Conservation (phyloP, 2,888 invertebrate genomes). For the Scrobipalpa atriplicella region DNA sequence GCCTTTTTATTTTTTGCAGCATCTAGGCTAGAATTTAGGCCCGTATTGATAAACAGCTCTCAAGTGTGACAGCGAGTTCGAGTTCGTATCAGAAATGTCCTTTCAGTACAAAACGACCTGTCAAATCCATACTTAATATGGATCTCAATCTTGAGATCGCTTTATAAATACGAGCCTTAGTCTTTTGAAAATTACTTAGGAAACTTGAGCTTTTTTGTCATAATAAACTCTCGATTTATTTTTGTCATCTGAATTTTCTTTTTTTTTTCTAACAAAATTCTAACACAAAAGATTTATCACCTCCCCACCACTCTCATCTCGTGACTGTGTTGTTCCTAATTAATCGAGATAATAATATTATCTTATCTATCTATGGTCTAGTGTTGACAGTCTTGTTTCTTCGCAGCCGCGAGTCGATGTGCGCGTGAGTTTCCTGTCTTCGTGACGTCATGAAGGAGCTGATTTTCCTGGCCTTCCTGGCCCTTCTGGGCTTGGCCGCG, state of each 20-base stretch:
- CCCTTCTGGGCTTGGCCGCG: slow-evolving; percentile 49
- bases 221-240: too few relatives aligned
- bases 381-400: slow-evolving; percentile 56
- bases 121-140: too few relatives aligned
- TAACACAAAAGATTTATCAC: slow-evolving; percentile 7
- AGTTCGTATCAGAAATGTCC: too few relatives aligned
- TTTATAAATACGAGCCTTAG: too few relatives aligned
- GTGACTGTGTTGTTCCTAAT: slow-evolving; percentile 78
- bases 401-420: slow-evolving; percentile 59
- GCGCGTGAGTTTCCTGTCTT: slow-evolving; percentile 40
- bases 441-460: slow-evolving; percentile 39
- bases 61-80: too few relatives aligned
- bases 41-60: too few relatives aligned
- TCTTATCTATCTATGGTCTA: slow-evolving; percentile 60
- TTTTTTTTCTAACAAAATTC: background rate
- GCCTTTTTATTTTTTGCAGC: too few relatives aligned
- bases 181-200: too few relatives aligned
- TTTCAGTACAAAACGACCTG: too few relatives aligned
- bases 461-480: slow-evolving; percentile 50
- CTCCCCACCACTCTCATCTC: slow-evolving; percentile 52
- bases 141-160: too few relatives aligned
- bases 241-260: background rate
- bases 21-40: too few relatives aligned
- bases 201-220: too few relatives aligned
- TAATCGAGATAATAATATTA: slow-evolving; percentile 66